Evolutionary conservation across 2,113 vertebrate species (phyloP), one percentile per base, ranked within the genome.

Genomic region (Brachyhypopomus gauderio): DNA sequence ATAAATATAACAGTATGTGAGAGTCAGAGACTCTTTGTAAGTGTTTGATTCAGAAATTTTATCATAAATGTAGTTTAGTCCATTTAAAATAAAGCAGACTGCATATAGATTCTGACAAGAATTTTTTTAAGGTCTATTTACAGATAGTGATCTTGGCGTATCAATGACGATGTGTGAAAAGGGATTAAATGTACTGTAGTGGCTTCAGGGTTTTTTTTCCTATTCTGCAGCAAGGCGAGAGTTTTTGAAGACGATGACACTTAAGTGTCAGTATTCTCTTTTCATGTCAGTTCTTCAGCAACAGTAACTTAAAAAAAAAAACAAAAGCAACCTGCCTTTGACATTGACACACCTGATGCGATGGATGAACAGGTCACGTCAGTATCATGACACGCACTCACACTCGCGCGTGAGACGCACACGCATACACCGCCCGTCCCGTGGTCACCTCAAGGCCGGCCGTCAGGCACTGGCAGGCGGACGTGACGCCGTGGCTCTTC

Each of bases 381-480:
- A 79, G 41, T 34, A 45, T 16, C 63, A 66, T 16, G 38, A 66
- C 72, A 77, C 67, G 80, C 79, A 83, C 73, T 78, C 69, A 73
- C 83, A 78, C 85, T 80, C 71, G 70, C 63, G 83, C 83, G 85
- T 67, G 82, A 63, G 76, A 77, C 79, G 74, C 38, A 69, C 41
- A 70, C 25, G 30, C 12, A 19, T 36, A 27, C 36, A 27, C 70
- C 30, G 25, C 30, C 63, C 11, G 60, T 72, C 79, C 63, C 20
- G 71, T 52, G 83, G 76, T 84, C 79, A 80, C 74, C 77, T 76
- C 20, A 71, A 62, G 59, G 79, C 72, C 52, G 72, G 60, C 48
- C 58, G 64, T 79, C 41, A 82, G 75, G 62, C 58, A 19, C 36
- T 80, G 83, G 71, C 83, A 84, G 83, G 67, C 38, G 41, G 74